A percentile compares a stretch with the other conserved stretches of the same genome.
Conservation (phyloP, 1,140 invertebrate genomes). For the Magallana angulata region DNA sequence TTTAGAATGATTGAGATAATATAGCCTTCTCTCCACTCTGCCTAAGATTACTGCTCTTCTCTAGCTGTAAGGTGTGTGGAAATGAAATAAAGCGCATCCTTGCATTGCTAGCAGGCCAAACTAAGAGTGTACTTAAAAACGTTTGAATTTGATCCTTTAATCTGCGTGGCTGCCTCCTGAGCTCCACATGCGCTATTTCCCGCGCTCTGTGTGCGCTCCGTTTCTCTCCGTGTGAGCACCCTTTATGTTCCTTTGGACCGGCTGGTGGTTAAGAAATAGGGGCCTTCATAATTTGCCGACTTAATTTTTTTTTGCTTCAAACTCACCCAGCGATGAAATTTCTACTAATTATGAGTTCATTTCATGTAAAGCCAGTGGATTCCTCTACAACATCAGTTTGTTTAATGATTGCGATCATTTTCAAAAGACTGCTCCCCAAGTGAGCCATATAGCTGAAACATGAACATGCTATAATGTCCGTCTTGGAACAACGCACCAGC, state of each 20-base stretch:
- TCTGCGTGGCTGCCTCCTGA: background rate
- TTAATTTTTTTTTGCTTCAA: background rate
- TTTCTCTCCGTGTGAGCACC: background rate
- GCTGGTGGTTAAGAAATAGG: background rate
- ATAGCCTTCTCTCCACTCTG: background rate
- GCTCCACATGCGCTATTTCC: background rate
- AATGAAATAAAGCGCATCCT: conserved; percentile 18
- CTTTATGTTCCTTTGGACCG: background rate
- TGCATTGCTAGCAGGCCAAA: background rate
- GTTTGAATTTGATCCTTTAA: background rate
- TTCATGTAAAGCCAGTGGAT: background rate
- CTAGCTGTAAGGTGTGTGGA: background rate
- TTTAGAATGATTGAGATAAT: background rate
- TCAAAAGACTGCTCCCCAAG: background rate
- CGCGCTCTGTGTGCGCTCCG: background rate
- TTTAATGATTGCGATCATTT: conserved; percentile 18
- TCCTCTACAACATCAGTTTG: background rate
- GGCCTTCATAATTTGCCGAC: background rate
- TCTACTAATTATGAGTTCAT: conserved; percentile 19
- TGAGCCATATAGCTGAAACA: background rate
- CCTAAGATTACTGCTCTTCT: background rate
- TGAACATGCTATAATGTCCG: background rate
- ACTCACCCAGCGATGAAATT: background rate
- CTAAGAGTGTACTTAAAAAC: background rate
- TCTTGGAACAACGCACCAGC: background rate